phyloP scores from a whole-genome alignment of 2,888 invertebrate genomes.

The Erpobdella octoculata region DNA sequence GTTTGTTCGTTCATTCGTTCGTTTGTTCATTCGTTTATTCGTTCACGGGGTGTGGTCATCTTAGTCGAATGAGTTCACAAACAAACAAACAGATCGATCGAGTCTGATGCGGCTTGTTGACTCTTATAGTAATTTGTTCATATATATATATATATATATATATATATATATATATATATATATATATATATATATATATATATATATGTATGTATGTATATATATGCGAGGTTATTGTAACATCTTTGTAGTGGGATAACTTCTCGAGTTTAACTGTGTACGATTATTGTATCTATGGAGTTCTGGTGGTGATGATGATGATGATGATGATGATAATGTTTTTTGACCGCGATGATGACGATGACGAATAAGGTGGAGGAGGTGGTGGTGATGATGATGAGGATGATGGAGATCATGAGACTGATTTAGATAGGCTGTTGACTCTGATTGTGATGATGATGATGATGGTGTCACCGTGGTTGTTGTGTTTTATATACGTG shows the following conservation, averaged over 20 bases:
- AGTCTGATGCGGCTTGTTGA: too few species aligned
- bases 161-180: slow-evolving; percentile 22
- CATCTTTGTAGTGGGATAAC: neutral
- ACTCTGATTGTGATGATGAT: neutral
- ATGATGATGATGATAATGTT: neutral
- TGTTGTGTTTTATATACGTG: neutral
- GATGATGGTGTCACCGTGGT: neutral
- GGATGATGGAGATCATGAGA: neutral
- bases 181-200: slow-evolving; percentile 9
- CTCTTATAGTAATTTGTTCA: neutral
- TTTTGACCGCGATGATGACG: neutral
- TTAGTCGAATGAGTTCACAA: too few species aligned
- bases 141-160: slow-evolving; percentile 22
- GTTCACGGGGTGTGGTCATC: too few species aligned
- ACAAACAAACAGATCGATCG: too few species aligned
- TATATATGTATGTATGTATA: neutral
- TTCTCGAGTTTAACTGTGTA: neutral
- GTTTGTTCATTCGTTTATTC: too few species aligned
- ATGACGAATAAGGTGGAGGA: neutral
- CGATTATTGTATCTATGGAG: neutral
- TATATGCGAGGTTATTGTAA: neutral
- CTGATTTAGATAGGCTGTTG: neutral
- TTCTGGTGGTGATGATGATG: neutral
- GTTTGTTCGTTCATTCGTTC: too few species aligned
- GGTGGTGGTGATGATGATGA: neutral